phyloP scores from a whole-genome alignment of 1,140 invertebrate genomes.

The Tetramorium parvispinum region DNA sequence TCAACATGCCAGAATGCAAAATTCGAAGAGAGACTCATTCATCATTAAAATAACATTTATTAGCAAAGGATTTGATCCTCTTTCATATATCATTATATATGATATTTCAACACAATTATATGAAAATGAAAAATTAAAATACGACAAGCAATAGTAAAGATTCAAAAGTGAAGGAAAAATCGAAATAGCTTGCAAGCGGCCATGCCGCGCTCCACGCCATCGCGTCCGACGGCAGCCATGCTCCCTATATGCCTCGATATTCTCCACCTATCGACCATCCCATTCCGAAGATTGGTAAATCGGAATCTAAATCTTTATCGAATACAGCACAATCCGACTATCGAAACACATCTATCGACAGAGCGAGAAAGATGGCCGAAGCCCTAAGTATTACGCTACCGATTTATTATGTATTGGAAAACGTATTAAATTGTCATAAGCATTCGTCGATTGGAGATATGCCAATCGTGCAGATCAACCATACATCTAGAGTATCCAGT shows the following conservation, averaged over 20 bases:
- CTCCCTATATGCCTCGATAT: conserved; percentile 25
- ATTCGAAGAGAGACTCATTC: neutral
- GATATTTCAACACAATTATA: neutral
- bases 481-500: conserved; percentile 40
- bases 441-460: conserved; percentile 31
- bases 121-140: conserved; percentile 30
- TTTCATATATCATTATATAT: no score
- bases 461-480: conserved; percentile 16
- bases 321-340: no score
- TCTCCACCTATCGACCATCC: conserved; percentile 41
- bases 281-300: neutral
- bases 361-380: neutral
- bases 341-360: neutral
- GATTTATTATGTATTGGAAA: neutral
- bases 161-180: conserved; percentile 44
- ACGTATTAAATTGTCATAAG: conserved; percentile 13
- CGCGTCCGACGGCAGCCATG: conserved; percentile 77
- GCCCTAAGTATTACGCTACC: neutral
- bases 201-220: conserved; percentile 68
- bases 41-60: neutral
- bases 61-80: neutral
- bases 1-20: neutral
- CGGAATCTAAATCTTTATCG: neutral
- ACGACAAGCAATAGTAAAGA: conserved; percentile 38
- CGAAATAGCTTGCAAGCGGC: conserved; percentile 53